Base-by-base conservation (phyloP, 2,113 vertebrate species). In the Pedionomus torquatus region DNA sequence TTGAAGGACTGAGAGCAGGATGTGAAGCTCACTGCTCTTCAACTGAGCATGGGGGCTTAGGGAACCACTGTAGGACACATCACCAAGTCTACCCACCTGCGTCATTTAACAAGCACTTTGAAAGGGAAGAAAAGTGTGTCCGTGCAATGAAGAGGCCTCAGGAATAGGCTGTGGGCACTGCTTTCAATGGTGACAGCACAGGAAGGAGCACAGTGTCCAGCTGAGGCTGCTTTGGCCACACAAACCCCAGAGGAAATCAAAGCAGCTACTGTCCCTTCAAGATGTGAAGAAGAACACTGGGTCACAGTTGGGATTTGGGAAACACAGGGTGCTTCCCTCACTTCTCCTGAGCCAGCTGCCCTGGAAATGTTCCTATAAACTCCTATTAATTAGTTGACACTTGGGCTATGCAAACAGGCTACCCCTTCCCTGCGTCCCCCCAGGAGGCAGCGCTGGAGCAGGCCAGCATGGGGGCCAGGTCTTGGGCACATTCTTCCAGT, bases 341-440 rank as follows among this genome's bases (percentile, higher is more conserved):
- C 30, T 5, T 4, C 74, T 94, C 52, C 55, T 76, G 37, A 86
- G 60, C 41, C 97, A 97, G 98, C 97, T 98, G 97, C 97, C 89
- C 89, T 93, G 95, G 94, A 98, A 98, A 97, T 97, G 95, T 96
- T 96, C 89, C 93, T 94, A 92, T 97, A 98, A 98, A 97, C 94
- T 97, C 95, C 95, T 93, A 96, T 97, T 97, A 98, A 98, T 98
- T 98, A 98, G 97, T 97, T 97, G 97, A 98, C 97, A 97, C 96
- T 97, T 87, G 90, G 96, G 85, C 93, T 96, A 95, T 97, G 95
- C 97, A 95, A 98, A 97, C 91, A 96, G 92, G 86, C 91, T 87
- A 72, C 85, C 83, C 93, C 93, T 68, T 95, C 95, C 65, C 65
- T 78, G 69, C 3, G 4, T 35, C 74, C 83, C 76, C 86, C 75